Percentiles rank a stretch among this genome's conserved stretches.
phyloP scores from a whole-genome alignment of 37 sponge, comb jelly and placozoan genomes.

The Trichoplax adhaerens region DNA sequence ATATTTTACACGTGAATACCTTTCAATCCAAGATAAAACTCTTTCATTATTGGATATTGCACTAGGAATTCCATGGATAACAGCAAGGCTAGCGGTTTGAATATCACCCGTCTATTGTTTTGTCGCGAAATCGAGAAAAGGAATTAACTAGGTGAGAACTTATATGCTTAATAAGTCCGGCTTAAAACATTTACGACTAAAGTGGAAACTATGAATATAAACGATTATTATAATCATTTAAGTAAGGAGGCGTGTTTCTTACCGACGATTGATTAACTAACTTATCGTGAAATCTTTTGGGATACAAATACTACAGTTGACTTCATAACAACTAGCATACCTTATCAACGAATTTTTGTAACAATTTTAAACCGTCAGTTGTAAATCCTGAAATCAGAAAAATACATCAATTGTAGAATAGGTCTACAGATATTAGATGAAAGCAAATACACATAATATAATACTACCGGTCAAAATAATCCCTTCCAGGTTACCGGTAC shows the following conservation, averaged over 20 bases:
- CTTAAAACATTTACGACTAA: not conserved
- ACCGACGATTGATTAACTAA: too few species aligned
- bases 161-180: not conserved
- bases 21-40: constrained; percentile 47
- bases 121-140: too few species aligned
- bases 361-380: constrained; percentile 26
- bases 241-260: too few species aligned
- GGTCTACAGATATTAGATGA: constrained; percentile 9
- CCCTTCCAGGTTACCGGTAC: constrained; percentile 2
- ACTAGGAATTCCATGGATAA: constrained; percentile 28
- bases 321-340: constrained; percentile 8
- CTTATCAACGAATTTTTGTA: constrained; percentile 52
- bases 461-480: constrained; percentile 3
- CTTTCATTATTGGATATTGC: constrained; percentile 9
- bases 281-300: too few species aligned
- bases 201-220: not conserved
- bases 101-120: constrained; percentile 51
- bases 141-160: too few species aligned
- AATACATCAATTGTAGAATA: constrained; percentile 29
- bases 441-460: not conserved
- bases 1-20: constrained; percentile 17
- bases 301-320: not conserved
- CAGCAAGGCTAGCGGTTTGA: constrained; percentile 60
- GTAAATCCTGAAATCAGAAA: constrained; percentile 24
- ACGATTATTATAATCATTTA: too few species aligned